Conservation (phyloP, 1,140 invertebrate genomes). For the Pseudomyrmex cubaensis region DNA sequence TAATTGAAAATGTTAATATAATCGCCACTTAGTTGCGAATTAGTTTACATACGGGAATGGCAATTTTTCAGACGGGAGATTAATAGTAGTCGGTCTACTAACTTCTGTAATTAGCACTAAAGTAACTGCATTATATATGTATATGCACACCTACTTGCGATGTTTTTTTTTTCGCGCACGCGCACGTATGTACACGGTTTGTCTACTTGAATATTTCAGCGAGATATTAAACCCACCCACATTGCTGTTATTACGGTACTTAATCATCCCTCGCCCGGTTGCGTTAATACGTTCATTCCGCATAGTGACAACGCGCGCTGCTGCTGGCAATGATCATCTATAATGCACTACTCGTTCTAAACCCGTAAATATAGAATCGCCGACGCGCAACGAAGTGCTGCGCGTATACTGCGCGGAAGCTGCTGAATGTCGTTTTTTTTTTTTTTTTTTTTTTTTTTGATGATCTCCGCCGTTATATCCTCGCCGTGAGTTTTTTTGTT, state of each 20-base stretch:
- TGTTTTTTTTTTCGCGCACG: not conserved
- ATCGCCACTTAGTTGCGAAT: not conserved
- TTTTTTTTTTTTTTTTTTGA: constrained; percentile 1
- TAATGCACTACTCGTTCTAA: not conserved
- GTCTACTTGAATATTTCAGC: constrained; percentile 37
- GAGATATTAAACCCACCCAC: constrained; percentile 30
- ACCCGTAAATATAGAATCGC: constrained; percentile 40
- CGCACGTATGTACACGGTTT: not conserved
- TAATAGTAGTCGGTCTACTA: not conserved
- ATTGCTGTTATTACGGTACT: constrained; percentile 33
- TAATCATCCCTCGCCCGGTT: constrained; percentile 28
- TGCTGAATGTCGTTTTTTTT: too few species aligned
- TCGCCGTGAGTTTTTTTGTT: constrained; percentile 5
- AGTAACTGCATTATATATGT: too few species aligned
- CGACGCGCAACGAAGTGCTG: too few species aligned
- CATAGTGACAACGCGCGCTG: constrained; percentile 16
- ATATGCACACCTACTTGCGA: too few species aligned
- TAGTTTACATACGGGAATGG: constrained; percentile 15
- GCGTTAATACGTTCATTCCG: constrained; percentile 40
- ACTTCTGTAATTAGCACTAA: too few species aligned
- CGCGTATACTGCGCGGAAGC: too few species aligned
- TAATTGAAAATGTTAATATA: constrained; percentile 16
- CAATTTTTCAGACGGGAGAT: constrained; percentile 7
- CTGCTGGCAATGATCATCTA: constrained; percentile 27
- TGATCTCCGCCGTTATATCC: not conserved